Evolutionary conservation across 2,113 vertebrate genomes (phyloP), one percentile per base, ranked within the genome.

Genomic region (Nettapus auritus): DNA sequence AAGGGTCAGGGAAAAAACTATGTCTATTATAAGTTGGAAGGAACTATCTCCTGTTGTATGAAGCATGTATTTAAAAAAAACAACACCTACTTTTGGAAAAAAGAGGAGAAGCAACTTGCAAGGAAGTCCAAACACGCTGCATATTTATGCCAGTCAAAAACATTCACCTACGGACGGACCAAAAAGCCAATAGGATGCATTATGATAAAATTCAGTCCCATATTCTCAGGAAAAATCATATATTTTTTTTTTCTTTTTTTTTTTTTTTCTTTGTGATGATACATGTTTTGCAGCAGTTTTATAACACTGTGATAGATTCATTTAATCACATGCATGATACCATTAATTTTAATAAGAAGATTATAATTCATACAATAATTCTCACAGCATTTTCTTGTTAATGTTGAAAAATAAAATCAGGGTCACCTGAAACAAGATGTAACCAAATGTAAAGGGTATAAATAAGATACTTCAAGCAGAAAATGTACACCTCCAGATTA

Each of bases 1-100:
- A 56, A 68, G 76, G 85, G 80, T 88, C 76, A 95, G 88, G 79
- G 82, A 80, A 50, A 86, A 82, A 63, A 52, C 36, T 60, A 86
- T 23, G 34, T 74, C 52, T 78, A 69, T 90, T 81, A 63, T 31
- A 50, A 0, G 5, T 31, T 75, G 29, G 22, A 77, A 81, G 88
- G 48, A 77, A 88, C 33, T 86, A 75, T 56, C 60, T 90, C 20
- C 55, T 48, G 33, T 38, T 70, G 8, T 56, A 42, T 34, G 55
- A 55, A 70, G 6, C 4, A 31, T 36, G 6, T 40, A 77, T 82
- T 38, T 88, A 8, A 59, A 20, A 63, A 63, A 87, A 91, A 68
- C 5, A 79, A 73, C 22, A 77, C 0, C 0, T 38, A 8, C 74
- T 71, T 91, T 87, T 56, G 18, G 21, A 62, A 86, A 79, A 28